Conservation (phyloP, 23 tunicate species). For the Trididemnum nubilum region DNA sequence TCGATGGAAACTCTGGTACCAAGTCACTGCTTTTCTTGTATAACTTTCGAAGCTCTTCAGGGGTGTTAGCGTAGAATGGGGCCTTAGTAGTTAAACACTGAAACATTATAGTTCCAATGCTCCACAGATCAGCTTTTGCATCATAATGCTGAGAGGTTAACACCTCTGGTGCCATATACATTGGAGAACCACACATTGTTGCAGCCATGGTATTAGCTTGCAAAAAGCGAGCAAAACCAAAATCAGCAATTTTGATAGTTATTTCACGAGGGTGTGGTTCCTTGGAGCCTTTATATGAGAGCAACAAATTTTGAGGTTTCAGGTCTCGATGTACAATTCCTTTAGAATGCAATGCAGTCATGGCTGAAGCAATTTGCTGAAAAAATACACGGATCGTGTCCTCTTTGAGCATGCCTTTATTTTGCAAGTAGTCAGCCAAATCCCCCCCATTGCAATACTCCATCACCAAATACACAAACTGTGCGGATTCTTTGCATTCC, state of each 20-base stretch:
- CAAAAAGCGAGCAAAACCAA: slow-evolving; percentile 96
- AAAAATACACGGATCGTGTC: slow-evolving; percentile 83
- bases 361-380: slow-evolving; percentile 88
- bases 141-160: slow-evolving; percentile 78
- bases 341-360: slow-evolving; percentile 76
- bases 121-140: slow-evolving; percentile 98
- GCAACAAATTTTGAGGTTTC: slow-evolving; percentile 91
- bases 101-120: slow-evolving; percentile 89
- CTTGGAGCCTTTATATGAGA: slow-evolving; percentile 56
- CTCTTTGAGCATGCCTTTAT: slow-evolving; percentile 85
- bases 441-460: slow-evolving; percentile 99
- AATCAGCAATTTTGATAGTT: slow-evolving; percentile 93
- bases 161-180: slow-evolving; percentile 99
- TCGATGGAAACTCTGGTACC: slow-evolving; percentile 74
- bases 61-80: slow-evolving; percentile 86
- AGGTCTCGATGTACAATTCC: slow-evolving; percentile 96
- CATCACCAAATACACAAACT: slow-evolving; percentile 56
- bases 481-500: slow-evolving; percentile 75
- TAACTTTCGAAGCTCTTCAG: slow-evolving; percentile 67
- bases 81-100: slow-evolving; percentile 91
- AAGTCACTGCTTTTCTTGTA: slow-evolving; percentile 59
- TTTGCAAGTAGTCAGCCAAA: slow-evolving; percentile 86
- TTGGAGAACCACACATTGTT: slow-evolving; percentile 96
- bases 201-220: slow-evolving; percentile 89
- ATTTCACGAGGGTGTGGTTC: slow-evolving; percentile 74